Percentiles rank a stretch among this genome's conserved stretches.
Evolutionary conservation across 35 echinoderm and acorn worm species (phyloP).

Genomic region (Lytechinus pictus): DNA sequence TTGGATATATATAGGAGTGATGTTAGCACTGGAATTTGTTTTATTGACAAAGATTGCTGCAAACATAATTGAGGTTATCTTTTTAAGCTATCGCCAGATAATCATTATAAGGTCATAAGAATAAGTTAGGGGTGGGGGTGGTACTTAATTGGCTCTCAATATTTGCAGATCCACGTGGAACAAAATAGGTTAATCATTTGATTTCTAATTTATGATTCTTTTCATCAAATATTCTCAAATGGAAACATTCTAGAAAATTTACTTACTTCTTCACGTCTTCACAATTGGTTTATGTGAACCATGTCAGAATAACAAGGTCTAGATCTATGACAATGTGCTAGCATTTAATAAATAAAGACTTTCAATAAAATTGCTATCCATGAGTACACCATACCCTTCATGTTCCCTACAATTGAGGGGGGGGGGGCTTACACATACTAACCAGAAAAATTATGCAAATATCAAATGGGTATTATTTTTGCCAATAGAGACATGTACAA

Average conservation of each 20-base stretch:
- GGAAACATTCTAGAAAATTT: background rate
- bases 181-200: background rate
- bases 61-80: background rate
- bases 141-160: background rate
- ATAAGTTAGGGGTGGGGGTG: background rate
- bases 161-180: background rate
- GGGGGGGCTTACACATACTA: too few species aligned
- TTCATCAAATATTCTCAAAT: background rate
- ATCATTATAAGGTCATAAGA: background rate
- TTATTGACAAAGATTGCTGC: background rate
- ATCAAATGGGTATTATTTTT: too few species aligned
- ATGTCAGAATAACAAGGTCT: too few species aligned
- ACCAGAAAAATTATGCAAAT: too few species aligned
- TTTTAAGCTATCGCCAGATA: background rate
- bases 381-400: too few species aligned
- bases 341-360: too few species aligned
- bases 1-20: background rate
- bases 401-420: too few species aligned
- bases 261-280: too few species aligned
- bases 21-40: conserved; percentile 2
- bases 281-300: too few species aligned
- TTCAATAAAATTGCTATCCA: too few species aligned
- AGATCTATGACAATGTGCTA: too few species aligned
- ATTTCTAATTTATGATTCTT: background rate
- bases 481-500: too few species aligned